These are phyloP conservation scores for Thamnophis elegans DNA, from an alignment of 2,797 vertebrate genomes.

Conservation along the genomic window DNA sequence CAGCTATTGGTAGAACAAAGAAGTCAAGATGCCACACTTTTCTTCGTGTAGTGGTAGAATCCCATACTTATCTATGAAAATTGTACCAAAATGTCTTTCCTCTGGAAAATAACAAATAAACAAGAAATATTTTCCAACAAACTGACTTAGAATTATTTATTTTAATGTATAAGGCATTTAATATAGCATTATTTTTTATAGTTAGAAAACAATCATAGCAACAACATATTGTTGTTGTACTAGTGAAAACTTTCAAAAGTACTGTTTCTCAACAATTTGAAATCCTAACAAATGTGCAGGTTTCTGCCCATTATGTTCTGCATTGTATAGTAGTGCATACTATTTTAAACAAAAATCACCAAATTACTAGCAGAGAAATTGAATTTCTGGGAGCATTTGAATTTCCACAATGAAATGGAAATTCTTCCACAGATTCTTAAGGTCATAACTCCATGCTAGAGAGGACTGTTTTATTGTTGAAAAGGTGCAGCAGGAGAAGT, in stretches of 20 bases:
- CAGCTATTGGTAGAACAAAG: not conserved
- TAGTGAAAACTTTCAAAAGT: not conserved
- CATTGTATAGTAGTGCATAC: not conserved
- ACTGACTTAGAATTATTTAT: not conserved
- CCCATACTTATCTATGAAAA: not conserved
- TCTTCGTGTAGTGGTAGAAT: not conserved
- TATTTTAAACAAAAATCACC: not conserved
- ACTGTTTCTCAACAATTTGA: not conserved
- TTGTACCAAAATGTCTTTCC: not conserved
- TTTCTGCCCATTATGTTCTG: not conserved
- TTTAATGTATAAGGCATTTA: not conserved
- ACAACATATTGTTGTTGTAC: not conserved
- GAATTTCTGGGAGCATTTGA: not conserved
- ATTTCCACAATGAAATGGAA: not conserved
- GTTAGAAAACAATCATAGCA: not conserved
- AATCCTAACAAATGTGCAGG: not conserved
- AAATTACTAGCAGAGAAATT: not conserved
- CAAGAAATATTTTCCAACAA: not conserved
- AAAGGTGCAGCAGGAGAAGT: not conserved
- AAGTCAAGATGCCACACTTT: not conserved
- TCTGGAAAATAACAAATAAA: not conserved
- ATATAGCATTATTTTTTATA: not conserved
- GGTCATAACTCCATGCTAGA: not conserved
- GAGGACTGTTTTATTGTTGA: not conserved
- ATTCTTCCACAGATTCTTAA: not conserved